Conservation (phyloP, 2,113 vertebrate species). For the Marmota monax region DNA sequence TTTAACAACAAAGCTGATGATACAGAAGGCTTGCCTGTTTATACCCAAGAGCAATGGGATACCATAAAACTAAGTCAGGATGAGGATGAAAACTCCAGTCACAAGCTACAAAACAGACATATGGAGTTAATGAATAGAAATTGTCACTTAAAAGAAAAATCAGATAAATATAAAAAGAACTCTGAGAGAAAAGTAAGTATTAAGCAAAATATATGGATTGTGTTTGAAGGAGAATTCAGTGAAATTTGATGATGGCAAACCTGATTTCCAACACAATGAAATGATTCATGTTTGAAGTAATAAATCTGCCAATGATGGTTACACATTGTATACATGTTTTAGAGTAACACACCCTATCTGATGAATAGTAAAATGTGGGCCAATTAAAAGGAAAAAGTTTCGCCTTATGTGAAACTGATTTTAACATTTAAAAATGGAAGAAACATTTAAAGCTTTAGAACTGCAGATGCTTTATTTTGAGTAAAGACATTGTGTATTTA, state of each 20-base stretch:
- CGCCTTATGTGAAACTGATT: background rate
- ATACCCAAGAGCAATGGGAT: too few relatives aligned
- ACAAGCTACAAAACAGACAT: constrained; percentile 85
- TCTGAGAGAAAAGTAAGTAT: constrained; percentile 90
- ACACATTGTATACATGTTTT: background rate
- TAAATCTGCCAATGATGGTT: too few relatives aligned
- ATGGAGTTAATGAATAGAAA: constrained; percentile 92
- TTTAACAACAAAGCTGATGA: constrained; percentile 89
- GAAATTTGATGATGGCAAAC: background rate
- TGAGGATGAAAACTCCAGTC: too few relatives aligned
- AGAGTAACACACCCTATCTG: background rate
- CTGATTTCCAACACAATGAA: background rate
- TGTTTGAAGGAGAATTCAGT: background rate
- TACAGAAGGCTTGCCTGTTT: too few relatives aligned
- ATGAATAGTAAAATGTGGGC: too few relatives aligned
- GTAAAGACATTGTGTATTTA: background rate
- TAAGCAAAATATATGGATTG: background rate
- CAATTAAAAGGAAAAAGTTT: too few relatives aligned
- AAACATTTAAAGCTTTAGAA: background rate
- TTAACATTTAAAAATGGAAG: background rate
- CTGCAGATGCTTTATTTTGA: background rate
- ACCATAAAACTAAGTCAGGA: too few relatives aligned
- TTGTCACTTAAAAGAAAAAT: constrained; percentile 90
- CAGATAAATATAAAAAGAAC: constrained; percentile 92
- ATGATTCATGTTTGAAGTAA: background rate